Evolutionary conservation across 2,888 invertebrate species (phyloP).

Genomic region (Seira sanloemensis): DNA sequence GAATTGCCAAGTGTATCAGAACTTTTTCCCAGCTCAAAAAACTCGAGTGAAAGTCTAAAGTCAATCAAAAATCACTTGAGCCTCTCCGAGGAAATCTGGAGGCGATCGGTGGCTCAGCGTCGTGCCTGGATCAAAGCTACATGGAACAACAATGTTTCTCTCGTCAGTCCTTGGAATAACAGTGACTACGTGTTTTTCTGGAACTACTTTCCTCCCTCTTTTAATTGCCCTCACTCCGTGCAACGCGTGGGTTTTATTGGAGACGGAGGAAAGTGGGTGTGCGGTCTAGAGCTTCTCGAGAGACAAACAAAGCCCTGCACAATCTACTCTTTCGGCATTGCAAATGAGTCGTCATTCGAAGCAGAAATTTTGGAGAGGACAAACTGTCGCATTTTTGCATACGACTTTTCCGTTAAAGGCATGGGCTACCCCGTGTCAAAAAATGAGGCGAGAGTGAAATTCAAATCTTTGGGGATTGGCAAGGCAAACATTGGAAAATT

Average conservation of each 20-base stretch:
- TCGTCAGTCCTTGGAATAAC: constrained; percentile 40
- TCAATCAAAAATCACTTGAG: constrained; percentile 37
- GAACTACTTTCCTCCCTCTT: constrained; percentile 55
- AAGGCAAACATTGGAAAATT: not conserved
- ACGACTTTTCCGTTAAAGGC: constrained; percentile 25
- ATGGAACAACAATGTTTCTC: constrained; percentile 24
- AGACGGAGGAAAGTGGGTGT: constrained; percentile 31
- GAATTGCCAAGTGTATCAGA: not conserved
- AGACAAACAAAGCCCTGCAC: constrained; percentile 16
- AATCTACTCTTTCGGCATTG: constrained; percentile 49
- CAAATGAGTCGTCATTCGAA: constrained; percentile 38
- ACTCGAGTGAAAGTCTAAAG: constrained; percentile 14
- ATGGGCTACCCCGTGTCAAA: constrained; percentile 17
- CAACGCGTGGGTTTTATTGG: constrained; percentile 23
- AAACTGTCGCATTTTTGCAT: constrained; percentile 40
- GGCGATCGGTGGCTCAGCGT: constrained; percentile 33
- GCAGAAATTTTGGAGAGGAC: constrained; percentile 36
- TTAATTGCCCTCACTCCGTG: constrained; percentile 53
- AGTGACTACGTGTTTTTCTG: constrained; percentile 46
- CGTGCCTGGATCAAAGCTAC: constrained; percentile 30
- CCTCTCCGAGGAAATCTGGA: constrained; percentile 41
- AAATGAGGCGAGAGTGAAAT: constrained; percentile 6
- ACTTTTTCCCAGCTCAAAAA: not conserved
- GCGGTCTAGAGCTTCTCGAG: constrained; percentile 19
- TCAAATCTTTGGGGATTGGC: constrained; percentile 24